Conservation (phyloP, 2,113 vertebrate species). For the Asarcornis scutulata region DNA sequence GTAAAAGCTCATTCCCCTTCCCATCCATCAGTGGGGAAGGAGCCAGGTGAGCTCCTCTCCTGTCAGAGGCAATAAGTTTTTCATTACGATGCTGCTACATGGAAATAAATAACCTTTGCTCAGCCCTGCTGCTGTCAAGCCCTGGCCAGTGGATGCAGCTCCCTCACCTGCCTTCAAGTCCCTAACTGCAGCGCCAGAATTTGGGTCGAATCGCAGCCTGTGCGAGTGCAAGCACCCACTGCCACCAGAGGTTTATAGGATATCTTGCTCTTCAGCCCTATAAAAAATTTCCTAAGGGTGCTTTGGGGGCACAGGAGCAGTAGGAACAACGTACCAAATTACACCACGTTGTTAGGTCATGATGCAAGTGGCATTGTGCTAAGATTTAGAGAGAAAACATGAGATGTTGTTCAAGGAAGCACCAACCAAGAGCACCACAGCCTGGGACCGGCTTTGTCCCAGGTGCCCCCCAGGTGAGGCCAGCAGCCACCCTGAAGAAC, state of each 20-base stretch:
- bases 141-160: fast-evolving
- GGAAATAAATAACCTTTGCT: neutral
- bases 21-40: neutral
- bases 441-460: fast-evolving
- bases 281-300: neutral
- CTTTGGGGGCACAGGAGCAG: neutral
- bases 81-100: neutral
- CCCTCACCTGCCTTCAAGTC: neutral
- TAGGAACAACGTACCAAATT: fast-evolving
- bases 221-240: fast-evolving
- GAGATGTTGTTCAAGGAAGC: neutral
- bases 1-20: neutral
- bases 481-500: fast-evolving
- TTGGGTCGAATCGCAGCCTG: neutral
- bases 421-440: neutral
- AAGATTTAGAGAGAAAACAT: neutral
- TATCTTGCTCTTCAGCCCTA: neutral
- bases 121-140: neutral
- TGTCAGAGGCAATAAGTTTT: neutral
- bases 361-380: neutral
- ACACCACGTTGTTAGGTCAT: neutral
- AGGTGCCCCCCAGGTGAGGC: neutral
- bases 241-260: neutral
- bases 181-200: neutral
- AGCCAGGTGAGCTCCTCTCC: neutral